These are phyloP conservation scores for Lampris megalopsis DNA, from an alignment of 2,113 vertebrate genomes.

Conservation along the genomic window DNA sequence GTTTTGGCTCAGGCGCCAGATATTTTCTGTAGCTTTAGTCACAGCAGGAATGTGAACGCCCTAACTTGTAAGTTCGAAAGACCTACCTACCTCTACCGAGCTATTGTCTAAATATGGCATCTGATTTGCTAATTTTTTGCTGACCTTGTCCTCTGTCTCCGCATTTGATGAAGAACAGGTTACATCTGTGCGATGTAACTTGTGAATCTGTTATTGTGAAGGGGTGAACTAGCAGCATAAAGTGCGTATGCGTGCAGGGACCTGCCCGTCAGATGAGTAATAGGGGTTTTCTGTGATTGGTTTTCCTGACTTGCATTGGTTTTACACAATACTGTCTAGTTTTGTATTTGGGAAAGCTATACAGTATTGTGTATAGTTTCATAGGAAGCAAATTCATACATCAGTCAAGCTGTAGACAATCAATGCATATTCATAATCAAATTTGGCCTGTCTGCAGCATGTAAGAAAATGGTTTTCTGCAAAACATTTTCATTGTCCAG, in stretches of 20 bases:
- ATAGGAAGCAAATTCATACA: too few species aligned
- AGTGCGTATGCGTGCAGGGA: background rate
- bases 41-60: conserved; percentile 51
- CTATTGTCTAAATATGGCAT: conserved; percentile 52
- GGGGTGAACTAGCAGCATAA: background rate
- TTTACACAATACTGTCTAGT: background rate
- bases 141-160: conserved; percentile 12
- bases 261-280: background rate
- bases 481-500: too few species aligned
- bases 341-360: too few species aligned
- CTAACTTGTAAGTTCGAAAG: background rate
- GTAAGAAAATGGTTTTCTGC: too few species aligned
- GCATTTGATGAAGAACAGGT: conserved; percentile 25
- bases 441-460: too few species aligned
- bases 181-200: conserved; percentile 21
- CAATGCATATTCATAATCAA: too few species aligned
- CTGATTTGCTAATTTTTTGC: conserved; percentile 34
- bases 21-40: conserved; percentile 40
- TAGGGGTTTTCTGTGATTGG: conserved; percentile 22
- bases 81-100: conserved; percentile 31
- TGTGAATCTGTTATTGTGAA: conserved; percentile 6
- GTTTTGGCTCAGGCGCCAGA: conserved; percentile 38
- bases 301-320: conserved; percentile 24
- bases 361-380: too few species aligned
- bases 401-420: too few species aligned